phyloP scores from a whole-genome alignment of 2,888 invertebrate genomes.

The Erannis defoliaria region DNA sequence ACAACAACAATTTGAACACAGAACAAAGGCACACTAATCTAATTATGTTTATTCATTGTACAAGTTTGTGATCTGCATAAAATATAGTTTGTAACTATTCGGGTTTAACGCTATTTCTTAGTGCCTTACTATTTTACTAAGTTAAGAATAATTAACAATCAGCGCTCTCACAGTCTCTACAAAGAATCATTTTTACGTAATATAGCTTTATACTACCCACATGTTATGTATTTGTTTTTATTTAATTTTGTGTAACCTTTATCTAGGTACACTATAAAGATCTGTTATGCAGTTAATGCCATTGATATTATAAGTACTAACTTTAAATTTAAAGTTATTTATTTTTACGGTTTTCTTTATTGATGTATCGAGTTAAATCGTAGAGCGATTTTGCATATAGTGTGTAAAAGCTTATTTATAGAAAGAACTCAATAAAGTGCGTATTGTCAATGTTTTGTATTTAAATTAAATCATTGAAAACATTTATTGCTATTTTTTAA shows the following conservation, averaged over 20 bases:
- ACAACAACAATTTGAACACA: not conserved
- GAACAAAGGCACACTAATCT: not conserved
- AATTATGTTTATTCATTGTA: not conserved
- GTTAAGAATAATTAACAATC: not conserved
- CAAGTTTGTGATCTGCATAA: slow-evolving; percentile 13
- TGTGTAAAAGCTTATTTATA: slow-evolving; percentile 21
- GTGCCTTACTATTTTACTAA: slow-evolving; percentile 5
- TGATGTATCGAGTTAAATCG: slow-evolving; percentile 13
- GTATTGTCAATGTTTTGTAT: slow-evolving; percentile 59
- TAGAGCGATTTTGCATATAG: slow-evolving; percentile 28
- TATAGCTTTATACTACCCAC: not conserved
- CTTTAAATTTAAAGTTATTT: slow-evolving; percentile 65
- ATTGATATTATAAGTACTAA: slow-evolving; percentile 75
- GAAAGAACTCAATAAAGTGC: slow-evolving; percentile 34
- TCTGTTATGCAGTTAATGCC: slow-evolving; percentile 63
- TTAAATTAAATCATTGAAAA: slow-evolving; percentile 41
- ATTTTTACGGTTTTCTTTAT: slow-evolving; percentile 56
- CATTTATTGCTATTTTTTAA: not conserved
- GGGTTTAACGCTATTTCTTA: slow-evolving; percentile 16
- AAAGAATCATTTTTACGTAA: slow-evolving; percentile 5
- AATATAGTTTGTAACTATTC: slow-evolving; percentile 38
- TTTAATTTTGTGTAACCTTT: slow-evolving; percentile 38
- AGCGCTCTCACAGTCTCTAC: slow-evolving; percentile 14
- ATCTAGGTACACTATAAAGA: slow-evolving; percentile 52
- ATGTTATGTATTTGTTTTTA: slow-evolving; percentile 37